These are phyloP conservation scores for Scarus forsteni DNA, from an alignment of 2,797 vertebrate species.

Conservation along the genomic window DNA sequence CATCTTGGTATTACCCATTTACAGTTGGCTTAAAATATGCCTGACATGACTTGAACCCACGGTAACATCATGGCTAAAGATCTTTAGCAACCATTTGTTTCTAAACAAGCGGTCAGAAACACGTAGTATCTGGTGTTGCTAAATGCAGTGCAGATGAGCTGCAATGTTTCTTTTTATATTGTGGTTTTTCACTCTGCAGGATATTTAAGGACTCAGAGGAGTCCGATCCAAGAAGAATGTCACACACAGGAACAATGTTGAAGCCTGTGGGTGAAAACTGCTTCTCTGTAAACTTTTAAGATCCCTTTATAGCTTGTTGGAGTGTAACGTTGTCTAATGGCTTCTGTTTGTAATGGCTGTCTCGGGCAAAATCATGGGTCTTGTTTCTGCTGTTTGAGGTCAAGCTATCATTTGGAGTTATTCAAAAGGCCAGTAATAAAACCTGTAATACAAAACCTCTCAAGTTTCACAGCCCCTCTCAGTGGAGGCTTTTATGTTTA, in stretches of 20 bases:
- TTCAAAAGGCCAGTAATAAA: constrained; percentile 14
- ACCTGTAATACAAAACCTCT: constrained; percentile 7
- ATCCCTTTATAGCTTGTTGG: not conserved
- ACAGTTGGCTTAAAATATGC: constrained; percentile 44
- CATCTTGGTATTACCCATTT: constrained; percentile 22
- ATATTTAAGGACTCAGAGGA: constrained; percentile 9
- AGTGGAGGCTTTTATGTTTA: constrained; percentile 5
- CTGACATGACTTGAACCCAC: constrained; percentile 75
- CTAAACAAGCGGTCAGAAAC: constrained; percentile 70
- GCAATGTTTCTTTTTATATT: constrained; percentile 9
- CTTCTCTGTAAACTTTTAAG: not conserved
- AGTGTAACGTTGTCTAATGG: not conserved
- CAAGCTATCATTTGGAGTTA: constrained; percentile 13
- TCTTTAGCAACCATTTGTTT: constrained; percentile 79
- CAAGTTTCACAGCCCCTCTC: not conserved
- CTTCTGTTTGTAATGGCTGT: constrained; percentile 10
- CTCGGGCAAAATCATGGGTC: not conserved
- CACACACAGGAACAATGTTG: constrained; percentile 2
- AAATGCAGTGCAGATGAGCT: constrained; percentile 46
- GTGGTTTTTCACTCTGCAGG: constrained; percentile 4
- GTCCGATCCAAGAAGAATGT: not conserved
- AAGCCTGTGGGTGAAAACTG: constrained; percentile 1
- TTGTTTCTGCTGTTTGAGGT: constrained; percentile 12
- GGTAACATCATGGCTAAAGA: constrained; percentile 58
- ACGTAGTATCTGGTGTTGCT: constrained; percentile 46